Conservation (phyloP, 1,140 invertebrate genomes). For the Hestina assimilis region DNA sequence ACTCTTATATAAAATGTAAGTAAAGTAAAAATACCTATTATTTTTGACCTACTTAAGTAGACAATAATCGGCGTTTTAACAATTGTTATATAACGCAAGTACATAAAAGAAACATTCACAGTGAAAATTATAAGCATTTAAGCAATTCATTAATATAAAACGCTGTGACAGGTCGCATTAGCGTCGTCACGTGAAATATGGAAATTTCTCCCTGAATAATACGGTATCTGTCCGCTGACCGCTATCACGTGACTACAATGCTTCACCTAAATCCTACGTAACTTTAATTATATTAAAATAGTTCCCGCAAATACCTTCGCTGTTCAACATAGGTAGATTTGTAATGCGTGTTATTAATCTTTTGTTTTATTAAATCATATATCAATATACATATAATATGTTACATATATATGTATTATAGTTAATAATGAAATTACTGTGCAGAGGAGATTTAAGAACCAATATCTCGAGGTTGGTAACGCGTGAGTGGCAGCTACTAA, state of each 20-base stretch:
- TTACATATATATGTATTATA: too few relatives aligned
- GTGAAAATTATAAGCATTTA: conserved; percentile 8
- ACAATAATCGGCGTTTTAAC: background rate
- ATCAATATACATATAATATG: too few relatives aligned
- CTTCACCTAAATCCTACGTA: conserved; percentile 4
- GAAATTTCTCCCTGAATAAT: conserved; percentile 39
- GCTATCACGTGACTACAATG: conserved; percentile 36
- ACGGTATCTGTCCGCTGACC: conserved; percentile 36
- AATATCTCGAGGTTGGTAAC: too few relatives aligned
- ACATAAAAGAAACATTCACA: background rate
- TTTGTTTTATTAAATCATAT: too few relatives aligned
- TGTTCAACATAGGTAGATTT: too few relatives aligned
- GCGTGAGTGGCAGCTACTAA: too few relatives aligned
- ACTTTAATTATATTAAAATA: background rate
- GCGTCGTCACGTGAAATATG: conserved; percentile 30
- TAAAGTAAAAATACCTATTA: background rate
- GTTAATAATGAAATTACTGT: too few relatives aligned
- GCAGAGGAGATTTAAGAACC: too few relatives aligned
- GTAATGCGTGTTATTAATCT: too few relatives aligned
- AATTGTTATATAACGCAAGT: too few relatives aligned
- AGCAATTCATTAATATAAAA: conserved; percentile 27
- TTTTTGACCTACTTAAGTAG: background rate
- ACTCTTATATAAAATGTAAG: background rate
- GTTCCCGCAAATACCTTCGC: background rate
- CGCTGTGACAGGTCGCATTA: conserved; percentile 25